Conservation (phyloP, 2,888 invertebrate genomes). For the Therioaphis trifolii region DNA sequence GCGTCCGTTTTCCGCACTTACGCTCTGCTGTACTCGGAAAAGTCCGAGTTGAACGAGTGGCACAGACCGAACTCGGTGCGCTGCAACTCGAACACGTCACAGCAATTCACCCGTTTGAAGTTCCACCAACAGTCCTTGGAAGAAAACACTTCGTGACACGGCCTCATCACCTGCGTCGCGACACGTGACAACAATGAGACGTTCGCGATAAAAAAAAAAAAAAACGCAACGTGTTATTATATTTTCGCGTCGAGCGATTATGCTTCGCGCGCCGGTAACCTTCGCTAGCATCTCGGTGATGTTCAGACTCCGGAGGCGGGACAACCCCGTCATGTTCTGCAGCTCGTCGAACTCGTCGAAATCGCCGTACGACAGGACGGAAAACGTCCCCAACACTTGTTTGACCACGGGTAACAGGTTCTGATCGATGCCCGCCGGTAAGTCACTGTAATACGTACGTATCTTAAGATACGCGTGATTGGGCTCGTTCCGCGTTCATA, state of each 20-base stretch:
- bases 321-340: constrained; percentile 33
- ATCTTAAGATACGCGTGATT: too few relatives aligned
- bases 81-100: constrained; percentile 69
- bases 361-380: constrained; percentile 67
- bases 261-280: not conserved
- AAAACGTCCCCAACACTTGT: constrained; percentile 65
- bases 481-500: too few relatives aligned
- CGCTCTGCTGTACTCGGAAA: constrained; percentile 65
- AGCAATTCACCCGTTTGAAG: constrained; percentile 69
- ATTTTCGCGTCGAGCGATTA: too few relatives aligned
- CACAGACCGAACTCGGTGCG: constrained; percentile 70
- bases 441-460: not conserved
- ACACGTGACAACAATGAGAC: too few relatives aligned
- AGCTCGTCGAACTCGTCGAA: constrained; percentile 66
- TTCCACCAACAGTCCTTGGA: constrained; percentile 69
- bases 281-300: constrained; percentile 44
- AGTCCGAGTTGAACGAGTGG: constrained; percentile 70
- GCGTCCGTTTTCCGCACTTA: constrained; percentile 35
- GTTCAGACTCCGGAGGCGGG: not conserved
- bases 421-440: not conserved
- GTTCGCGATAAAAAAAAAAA: too few relatives aligned
- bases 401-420: constrained; percentile 10
- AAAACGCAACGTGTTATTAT: too few relatives aligned
- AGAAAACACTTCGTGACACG: constrained; percentile 69
- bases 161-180: constrained; percentile 66